Evolutionary conservation across 2,797 vertebrate species (phyloP).

Genomic region (Pelodytes ibericus): DNA sequence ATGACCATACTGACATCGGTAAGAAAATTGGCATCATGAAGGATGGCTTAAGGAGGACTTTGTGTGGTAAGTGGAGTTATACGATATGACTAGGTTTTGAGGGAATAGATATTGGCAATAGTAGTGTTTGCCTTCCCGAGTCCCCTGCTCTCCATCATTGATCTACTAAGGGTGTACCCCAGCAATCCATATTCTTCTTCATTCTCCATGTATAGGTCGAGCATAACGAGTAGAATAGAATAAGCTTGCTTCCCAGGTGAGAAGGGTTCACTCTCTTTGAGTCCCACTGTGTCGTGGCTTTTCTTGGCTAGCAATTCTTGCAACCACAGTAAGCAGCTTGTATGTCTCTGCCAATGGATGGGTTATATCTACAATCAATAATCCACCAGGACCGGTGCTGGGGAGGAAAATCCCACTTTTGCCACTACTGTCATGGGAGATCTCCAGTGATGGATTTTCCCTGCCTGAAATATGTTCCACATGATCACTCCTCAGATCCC

Average conservation of each 20-base stretch:
- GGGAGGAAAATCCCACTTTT: no score
- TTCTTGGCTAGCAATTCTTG: no score
- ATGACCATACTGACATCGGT: constrained; percentile 99
- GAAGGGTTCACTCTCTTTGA: no score
- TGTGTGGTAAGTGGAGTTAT: constrained; percentile 83
- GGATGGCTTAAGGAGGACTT: constrained; percentile 85
- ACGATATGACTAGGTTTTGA: constrained; percentile 84
- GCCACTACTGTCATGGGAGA: no score
- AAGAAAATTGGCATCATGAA: constrained; percentile 94
- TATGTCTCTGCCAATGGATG: no score
- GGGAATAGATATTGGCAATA: constrained; percentile 84
- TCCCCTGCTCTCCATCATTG: constrained; percentile 77
- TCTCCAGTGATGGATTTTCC: no score
- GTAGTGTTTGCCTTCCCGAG: constrained; percentile 81
- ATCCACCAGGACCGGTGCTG: no score
- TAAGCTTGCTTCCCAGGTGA: constrained; percentile 95
- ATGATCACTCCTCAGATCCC: no score
- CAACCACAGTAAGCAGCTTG: no score
- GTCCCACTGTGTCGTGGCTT: no score
- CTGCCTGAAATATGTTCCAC: no score
- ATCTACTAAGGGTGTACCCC: constrained; percentile 76
- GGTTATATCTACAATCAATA: no score
- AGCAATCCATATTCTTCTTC: constrained; percentile 84
- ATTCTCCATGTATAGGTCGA: constrained; percentile 97
- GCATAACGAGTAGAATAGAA: constrained; percentile 97